phyloP scores from a whole-genome alignment of 1,140 invertebrate species.

The Bilobella aurantiaca region DNA sequence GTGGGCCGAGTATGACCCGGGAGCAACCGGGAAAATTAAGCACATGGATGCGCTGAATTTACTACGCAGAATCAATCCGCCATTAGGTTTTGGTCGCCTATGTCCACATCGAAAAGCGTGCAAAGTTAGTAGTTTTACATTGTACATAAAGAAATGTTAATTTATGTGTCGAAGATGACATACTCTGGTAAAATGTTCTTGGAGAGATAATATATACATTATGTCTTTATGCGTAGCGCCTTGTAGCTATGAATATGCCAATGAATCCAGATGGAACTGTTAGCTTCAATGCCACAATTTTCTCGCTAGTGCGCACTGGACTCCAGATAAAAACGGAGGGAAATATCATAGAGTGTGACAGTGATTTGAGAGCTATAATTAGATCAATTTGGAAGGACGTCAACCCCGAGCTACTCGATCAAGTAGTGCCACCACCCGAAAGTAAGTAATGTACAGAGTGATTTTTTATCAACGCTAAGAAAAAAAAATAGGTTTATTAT shows the following conservation, averaged over 20 bases:
- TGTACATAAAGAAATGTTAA: neutral
- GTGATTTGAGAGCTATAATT: slow-evolving; percentile 87
- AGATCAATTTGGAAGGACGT: slow-evolving; percentile 99
- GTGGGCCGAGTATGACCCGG: slow-evolving; percentile 99
- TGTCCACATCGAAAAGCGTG: slow-evolving; percentile 98
- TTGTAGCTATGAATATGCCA: slow-evolving; percentile 99
- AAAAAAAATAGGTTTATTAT: too few relatives aligned
- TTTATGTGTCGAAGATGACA: too few relatives aligned
- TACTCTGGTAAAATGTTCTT: too few relatives aligned
- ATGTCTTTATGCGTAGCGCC: slow-evolving; percentile 49
- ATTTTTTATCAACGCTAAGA: too few relatives aligned
- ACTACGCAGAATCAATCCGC: slow-evolving; percentile 94
- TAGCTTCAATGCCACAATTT: slow-evolving; percentile 96
- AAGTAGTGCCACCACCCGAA: slow-evolving; percentile 95
- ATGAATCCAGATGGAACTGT: slow-evolving; percentile 98
- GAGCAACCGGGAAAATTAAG: slow-evolving; percentile 96
- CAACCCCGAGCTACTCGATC: slow-evolving; percentile 85
- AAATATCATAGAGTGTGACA: slow-evolving; percentile 92
- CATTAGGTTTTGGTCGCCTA: slow-evolving; percentile 94
- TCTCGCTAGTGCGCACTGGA: slow-evolving; percentile 94
- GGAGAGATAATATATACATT: too few relatives aligned
- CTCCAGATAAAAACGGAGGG: slow-evolving; percentile 95
- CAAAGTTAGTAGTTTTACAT: slow-evolving; percentile 53
- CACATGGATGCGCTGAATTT: slow-evolving; percentile 97
- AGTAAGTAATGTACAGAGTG: too few relatives aligned